phyloP scores from a whole-genome alignment of 2,888 invertebrate species.

The Sclerodermus sp. region DNA sequence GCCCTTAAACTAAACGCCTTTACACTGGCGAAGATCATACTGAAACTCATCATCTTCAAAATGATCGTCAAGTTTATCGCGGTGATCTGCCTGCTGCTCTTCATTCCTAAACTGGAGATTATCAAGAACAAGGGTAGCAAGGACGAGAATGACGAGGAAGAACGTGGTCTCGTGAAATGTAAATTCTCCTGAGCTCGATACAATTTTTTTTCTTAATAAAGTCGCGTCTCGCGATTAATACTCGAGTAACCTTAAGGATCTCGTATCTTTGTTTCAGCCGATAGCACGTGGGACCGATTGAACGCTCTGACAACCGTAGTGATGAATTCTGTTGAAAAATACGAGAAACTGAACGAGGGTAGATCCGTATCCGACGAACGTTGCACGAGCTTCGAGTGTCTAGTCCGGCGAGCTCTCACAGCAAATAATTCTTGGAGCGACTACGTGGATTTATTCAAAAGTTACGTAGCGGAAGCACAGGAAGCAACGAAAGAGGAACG shows the following conservation, averaged over 20 bases:
- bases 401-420: conserved; percentile 53
- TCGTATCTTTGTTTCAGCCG: conserved; percentile 20
- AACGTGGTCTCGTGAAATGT: conserved; percentile 7
- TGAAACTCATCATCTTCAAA: conserved; percentile 79
- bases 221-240: too few species aligned
- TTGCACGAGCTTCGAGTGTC: conserved; percentile 56
- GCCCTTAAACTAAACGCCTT: conserved; percentile 72
- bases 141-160: conserved; percentile 44
- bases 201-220: conserved; percentile 8
- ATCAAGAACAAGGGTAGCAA: conserved; percentile 55
- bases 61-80: conserved; percentile 80
- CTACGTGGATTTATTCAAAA: conserved; percentile 37
- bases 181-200: conserved; percentile 13
- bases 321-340: conserved; percentile 36
- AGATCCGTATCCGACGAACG: conserved; percentile 55
- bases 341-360: conserved; percentile 21
- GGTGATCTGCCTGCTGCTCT: conserved; percentile 72
- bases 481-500: not conserved
- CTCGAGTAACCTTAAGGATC: conserved; percentile 1
- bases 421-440: conserved; percentile 37
- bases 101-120: conserved; percentile 70
- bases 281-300: conserved; percentile 23
- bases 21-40: conserved; percentile 72
- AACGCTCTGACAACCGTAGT: conserved; percentile 36
- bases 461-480: conserved; percentile 36